Base-by-base conservation (phyloP, 2,113 vertebrate genomes). In the Strigops habroptila region DNA sequence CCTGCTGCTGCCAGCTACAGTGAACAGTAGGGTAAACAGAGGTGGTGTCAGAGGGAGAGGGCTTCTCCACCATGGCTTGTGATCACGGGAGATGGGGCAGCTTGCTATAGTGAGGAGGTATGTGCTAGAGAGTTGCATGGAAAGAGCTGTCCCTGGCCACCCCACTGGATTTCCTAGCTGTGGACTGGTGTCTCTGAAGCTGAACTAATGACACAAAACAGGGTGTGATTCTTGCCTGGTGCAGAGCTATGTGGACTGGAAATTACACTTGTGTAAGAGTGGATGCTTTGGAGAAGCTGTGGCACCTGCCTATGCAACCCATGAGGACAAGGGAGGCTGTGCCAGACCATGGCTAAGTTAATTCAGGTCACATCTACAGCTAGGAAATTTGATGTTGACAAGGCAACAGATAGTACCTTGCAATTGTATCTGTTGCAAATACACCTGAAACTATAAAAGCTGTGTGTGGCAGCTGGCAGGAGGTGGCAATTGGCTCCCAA, bases 1-100 rank as follows among this genome's bases (percentile, higher is more conserved):
- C 25, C 53, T 84, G 35, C 17, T 0, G 0, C 65, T 62, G 53
- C 30, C 12, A 5, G 8, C 33, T 52, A 27, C 1, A 0, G 30
- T n/a, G 39, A 39, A 39, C 37, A 83, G 23, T 63, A 27, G 22
- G 55, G 18, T 10, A 9, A 7, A 28, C 41, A 49, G 64, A 60
- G n/a, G 8, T 31, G 25, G 6, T 71, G 10, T 53, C 22, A 27
- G 28, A 25, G 7, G 0, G 0, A 16, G 9, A 59, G 35, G 37
- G 15, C 7, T 1, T 68, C 90, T 79, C 60, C 27, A 30, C 33
- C 4, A 0, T 15, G 25, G 25, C 25, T 76, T 64, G 52, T 43
- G 63, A 30, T 39, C 0, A 3, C 48, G 51, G 23, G 27, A 80
- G 59, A 10, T 46, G 57, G 9, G 17, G 5, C 25, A 83, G 15